Conservation (phyloP, 2,797 vertebrate species). For the Poliocrania exsul region DNA sequence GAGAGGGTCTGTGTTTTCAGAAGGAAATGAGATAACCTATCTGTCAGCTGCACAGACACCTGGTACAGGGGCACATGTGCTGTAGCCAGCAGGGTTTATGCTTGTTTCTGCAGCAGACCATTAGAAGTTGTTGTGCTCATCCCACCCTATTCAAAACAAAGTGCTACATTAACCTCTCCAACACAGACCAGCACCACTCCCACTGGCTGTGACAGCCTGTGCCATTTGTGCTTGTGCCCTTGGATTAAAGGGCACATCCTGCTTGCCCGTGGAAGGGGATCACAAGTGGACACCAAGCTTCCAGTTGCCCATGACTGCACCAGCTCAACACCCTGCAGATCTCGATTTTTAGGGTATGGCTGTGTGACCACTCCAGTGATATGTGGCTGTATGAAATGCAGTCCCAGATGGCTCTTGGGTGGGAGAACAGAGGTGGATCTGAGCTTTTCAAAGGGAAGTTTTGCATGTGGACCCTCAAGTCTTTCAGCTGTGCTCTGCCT, state of each 20-base stretch:
- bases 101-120: background rate
- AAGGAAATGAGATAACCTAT: conserved; percentile 73
- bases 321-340: background rate
- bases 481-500: background rate
- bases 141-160: conserved; percentile 8
- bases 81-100: background rate
- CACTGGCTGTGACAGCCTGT: rapidly evolving
- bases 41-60: background rate
- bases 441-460: background rate
- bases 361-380: background rate
- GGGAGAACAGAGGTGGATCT: background rate
- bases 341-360: background rate
- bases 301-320: rapidly evolving
- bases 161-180: background rate
- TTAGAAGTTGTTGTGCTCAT: background rate
- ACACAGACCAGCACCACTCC: background rate
- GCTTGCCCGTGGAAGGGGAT: background rate
- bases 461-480: rapidly evolving
- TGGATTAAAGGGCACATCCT: background rate
- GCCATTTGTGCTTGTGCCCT: background rate
- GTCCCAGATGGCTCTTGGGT: background rate
- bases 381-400: background rate
- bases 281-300: background rate
- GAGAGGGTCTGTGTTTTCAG: conserved; percentile 52
- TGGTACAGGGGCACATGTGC: rapidly evolving